Conservation (phyloP, 2,113 vertebrate genomes). For the Meles meles region DNA sequence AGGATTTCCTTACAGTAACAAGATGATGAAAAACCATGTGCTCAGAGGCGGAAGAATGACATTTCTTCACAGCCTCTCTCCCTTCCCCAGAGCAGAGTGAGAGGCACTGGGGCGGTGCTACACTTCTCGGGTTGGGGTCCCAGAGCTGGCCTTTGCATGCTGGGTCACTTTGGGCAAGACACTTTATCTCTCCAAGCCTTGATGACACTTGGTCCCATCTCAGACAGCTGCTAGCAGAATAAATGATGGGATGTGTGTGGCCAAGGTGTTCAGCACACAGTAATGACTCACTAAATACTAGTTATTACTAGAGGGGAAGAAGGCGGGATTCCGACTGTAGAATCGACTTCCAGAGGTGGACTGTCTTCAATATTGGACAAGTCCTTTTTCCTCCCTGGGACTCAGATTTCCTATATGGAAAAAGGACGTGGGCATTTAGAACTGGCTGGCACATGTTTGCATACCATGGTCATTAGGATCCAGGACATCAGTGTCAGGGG, state of each 20-base stretch:
- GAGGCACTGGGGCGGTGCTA: rapidly evolving
- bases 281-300: neutral
- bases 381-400: neutral
- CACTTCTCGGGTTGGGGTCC: neutral
- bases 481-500: rapidly evolving
- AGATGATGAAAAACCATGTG: neutral
- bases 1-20: neutral
- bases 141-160: neutral
- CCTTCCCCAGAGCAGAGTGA: neutral
- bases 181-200: neutral
- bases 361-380: neutral
- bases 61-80: neutral
- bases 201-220: neutral
- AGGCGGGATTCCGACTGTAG: neutral
- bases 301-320: neutral
- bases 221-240: neutral
- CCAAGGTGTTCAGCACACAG: neutral
- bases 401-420: neutral
- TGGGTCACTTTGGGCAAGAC: neutral
- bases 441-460: too few relatives aligned
- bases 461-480: neutral
- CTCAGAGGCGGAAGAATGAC: neutral
- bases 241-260: neutral
- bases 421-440: neutral
- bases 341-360: neutral